Conservation (phyloP, 2,888 invertebrate genomes). For the Mantis religiosa region DNA sequence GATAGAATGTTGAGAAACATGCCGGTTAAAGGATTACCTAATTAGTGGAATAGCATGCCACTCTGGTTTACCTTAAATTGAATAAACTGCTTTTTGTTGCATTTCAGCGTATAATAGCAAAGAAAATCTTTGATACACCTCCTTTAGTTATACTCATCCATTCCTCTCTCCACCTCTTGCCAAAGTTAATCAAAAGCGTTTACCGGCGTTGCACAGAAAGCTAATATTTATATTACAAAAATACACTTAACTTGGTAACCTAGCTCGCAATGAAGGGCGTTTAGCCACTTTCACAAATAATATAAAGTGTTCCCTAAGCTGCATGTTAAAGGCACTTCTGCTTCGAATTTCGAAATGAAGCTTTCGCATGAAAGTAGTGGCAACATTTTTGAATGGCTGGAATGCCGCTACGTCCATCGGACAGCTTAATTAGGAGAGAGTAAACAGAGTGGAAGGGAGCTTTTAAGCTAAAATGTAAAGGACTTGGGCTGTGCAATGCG, state of each 20-base stretch:
- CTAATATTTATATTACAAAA: neutral
- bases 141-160: neutral
- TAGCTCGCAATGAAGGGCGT: neutral
- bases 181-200: neutral
- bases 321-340: neutral
- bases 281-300: neutral
- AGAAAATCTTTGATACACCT: neutral
- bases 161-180: neutral
- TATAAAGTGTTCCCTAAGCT: neutral
- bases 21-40: too few relatives aligned
- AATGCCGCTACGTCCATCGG: neutral
- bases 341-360: neutral
- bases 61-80: neutral
- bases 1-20: too few relatives aligned
- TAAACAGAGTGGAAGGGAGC: neutral
- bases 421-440: neutral
- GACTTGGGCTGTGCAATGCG: neutral
- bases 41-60: neutral
- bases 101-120: neutral
- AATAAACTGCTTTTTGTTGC: neutral
- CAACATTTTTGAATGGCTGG: neutral
- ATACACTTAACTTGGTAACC: neutral
- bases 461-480: neutral
- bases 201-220: neutral
- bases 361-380: neutral